Evolutionary conservation across 2,113 vertebrate species (phyloP).

Genomic region (Polypterus senegalus): DNA sequence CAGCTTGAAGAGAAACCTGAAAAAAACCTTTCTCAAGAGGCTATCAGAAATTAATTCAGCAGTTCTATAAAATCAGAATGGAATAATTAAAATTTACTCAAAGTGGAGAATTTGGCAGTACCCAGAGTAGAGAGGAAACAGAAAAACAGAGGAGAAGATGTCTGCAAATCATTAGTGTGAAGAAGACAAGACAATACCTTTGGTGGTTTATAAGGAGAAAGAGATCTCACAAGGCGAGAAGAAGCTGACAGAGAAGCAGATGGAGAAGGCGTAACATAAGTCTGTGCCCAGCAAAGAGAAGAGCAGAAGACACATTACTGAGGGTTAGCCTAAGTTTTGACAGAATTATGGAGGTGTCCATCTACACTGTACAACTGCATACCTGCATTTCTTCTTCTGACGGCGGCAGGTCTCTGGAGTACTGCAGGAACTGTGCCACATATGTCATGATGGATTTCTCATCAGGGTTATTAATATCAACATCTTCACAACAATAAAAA

Average conservation of each 20-base stretch:
- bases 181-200: too few species aligned
- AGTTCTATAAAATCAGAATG: too few species aligned
- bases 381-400: slow-evolving; percentile 57
- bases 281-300: not conserved
- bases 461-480: slow-evolving; percentile 75
- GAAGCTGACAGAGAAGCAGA: not conserved
- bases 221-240: not conserved
- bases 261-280: not conserved
- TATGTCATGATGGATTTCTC: slow-evolving; percentile 98
- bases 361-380: slow-evolving; percentile 10
- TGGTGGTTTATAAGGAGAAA: not conserved
- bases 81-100: too few species aligned
- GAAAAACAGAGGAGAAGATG: too few species aligned
- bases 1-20: too few species aligned
- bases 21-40: too few species aligned
- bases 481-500: slow-evolving; percentile 47
- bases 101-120: too few species aligned
- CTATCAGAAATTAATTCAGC: too few species aligned
- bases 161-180: too few species aligned
- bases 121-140: too few species aligned
- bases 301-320: not conserved
- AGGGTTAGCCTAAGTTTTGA: too few species aligned
- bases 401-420: slow-evolving; percentile 55
- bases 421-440: slow-evolving; percentile 86
- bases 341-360: not conserved